Evolutionary conservation across 2,113 vertebrate species (phyloP).

Genomic region (Hydrolagus affinis): DNA sequence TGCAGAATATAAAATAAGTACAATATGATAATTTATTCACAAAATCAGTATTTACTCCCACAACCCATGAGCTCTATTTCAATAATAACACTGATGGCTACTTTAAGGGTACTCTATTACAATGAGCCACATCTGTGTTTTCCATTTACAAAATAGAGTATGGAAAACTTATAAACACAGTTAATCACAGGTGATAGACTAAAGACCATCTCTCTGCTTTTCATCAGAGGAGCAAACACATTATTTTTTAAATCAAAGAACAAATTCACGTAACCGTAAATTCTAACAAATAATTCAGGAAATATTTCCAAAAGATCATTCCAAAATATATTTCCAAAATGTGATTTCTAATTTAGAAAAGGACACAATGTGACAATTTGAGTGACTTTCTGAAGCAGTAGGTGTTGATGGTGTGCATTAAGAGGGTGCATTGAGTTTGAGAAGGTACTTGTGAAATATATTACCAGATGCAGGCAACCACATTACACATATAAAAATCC

Average conservation of each 20-base stretch:
- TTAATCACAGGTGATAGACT: too few relatives aligned
- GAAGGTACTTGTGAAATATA: neutral
- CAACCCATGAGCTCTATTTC: too few relatives aligned
- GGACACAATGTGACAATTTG: neutral
- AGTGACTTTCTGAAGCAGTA: neutral
- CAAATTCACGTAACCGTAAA: neutral
- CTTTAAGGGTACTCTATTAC: neutral
- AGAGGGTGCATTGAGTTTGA: neutral
- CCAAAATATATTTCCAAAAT: neutral
- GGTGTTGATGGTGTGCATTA: neutral
- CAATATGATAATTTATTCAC: neutral
- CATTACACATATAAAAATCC: neutral
- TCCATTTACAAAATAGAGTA: neutral
- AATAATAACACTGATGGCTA: neutral
- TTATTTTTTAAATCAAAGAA: neutral
- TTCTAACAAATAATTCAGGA: neutral
- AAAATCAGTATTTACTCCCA: neutral
- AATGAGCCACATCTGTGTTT: neutral
- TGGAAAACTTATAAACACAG: too few relatives aligned
- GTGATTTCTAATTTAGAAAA: neutral
- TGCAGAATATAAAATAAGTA: too few relatives aligned
- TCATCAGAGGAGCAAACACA: neutral
- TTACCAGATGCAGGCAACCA: neutral
- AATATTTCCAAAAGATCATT: neutral
- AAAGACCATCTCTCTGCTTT: too few relatives aligned